Base-by-base conservation (phyloP, 2,113 vertebrate species). In the Paradoxurus hermaphroditus region DNA sequence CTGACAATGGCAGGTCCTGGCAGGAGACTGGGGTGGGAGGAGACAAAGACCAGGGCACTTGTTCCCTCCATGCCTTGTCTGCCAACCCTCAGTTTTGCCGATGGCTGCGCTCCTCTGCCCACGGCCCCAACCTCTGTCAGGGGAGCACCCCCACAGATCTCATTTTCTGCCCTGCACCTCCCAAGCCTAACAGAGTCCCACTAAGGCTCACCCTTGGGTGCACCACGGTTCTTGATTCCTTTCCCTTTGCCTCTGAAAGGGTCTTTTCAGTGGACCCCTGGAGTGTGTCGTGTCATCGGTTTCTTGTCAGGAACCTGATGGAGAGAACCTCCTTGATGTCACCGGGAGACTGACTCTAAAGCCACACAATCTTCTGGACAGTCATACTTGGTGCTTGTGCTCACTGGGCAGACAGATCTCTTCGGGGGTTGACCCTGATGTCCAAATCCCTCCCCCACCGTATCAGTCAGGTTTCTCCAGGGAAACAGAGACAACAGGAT, bases 91-190 rank as follows among this genome's bases (percentile, higher is more conserved):
- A 18, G 27, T 21, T 75, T n/a, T 51, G 46, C 56, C 9, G 25
- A 10, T 41, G 16, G 21, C 81, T 41, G 1, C 0, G 2, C 8
- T 9, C 29, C 31, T 49, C 67, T 27, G 7, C 39, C n/a, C 11
- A 2, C 1, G 9, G 19, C n/a, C 36, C 9, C 46, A 39, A 0
- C 14, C 3, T 25, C 15, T 31, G 31, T 14, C 21, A 16, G 31
- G 23, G 4, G 14, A 59, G 5, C 5, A 18, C 44, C 36, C 78
- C 46, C 13, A 10, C 10, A 46, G 19, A 29, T 3, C 29, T 62
- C 14, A 7, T 18, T 27, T 8, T 25, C 2, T 29, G 16, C 1
- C 8, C 16, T 18, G 9, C 25, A 49, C 14, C 31, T 88, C 65
- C 34, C 34, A 82, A 51, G 25, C 19, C 5, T 5, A 68, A 68